Percentiles rank a stretch among this genome's conserved stretches.
phyloP scores from a whole-genome alignment of 2,888 invertebrate genomes.

The Theretra japonica region DNA sequence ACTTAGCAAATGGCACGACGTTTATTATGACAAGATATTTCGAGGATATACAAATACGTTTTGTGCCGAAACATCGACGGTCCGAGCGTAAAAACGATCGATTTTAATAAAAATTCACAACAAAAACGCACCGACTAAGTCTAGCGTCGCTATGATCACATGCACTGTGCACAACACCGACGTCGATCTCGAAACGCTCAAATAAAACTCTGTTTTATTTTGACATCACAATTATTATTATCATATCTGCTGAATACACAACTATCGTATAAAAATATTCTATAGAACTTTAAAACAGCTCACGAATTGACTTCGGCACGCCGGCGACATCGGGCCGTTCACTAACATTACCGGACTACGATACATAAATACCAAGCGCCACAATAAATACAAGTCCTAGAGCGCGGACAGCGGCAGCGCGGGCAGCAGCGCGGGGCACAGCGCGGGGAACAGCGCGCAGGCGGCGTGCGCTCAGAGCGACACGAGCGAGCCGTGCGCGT shows the following conservation, averaged over 20 bases:
- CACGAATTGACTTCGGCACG: conserved; percentile 76
- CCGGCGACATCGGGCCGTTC: conserved; percentile 56
- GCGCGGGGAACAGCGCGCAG: conserved; percentile 45
- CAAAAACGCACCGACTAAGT: conserved; percentile 66
- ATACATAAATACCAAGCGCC: conserved; percentile 75
- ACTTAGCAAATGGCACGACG: conserved; percentile 78
- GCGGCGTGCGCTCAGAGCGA: conserved; percentile 87
- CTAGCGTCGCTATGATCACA: conserved; percentile 74
- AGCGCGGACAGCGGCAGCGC: conserved; percentile 28
- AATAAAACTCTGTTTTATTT: conserved; percentile 85
- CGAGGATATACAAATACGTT: conserved; percentile 58
- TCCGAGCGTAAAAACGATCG: conserved; percentile 60
- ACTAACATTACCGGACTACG: conserved; percentile 53
- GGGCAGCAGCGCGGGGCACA: neutral
- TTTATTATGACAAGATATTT: conserved; percentile 81
- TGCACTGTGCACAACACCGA: conserved; percentile 80
- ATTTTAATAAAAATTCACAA: conserved; percentile 60
- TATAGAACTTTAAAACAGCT: conserved; percentile 69
- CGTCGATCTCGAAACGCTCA: conserved; percentile 78
- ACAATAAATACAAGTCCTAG: conserved; percentile 60
- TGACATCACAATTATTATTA: conserved; percentile 80
- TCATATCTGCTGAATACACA: conserved; percentile 68
- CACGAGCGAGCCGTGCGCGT: conserved; percentile 88
- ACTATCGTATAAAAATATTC: conserved; percentile 76
- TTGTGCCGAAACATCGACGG: conserved; percentile 65